Evolutionary conservation across 2,888 invertebrate species (phyloP).

Genomic region (Melitaea athalia): DNA sequence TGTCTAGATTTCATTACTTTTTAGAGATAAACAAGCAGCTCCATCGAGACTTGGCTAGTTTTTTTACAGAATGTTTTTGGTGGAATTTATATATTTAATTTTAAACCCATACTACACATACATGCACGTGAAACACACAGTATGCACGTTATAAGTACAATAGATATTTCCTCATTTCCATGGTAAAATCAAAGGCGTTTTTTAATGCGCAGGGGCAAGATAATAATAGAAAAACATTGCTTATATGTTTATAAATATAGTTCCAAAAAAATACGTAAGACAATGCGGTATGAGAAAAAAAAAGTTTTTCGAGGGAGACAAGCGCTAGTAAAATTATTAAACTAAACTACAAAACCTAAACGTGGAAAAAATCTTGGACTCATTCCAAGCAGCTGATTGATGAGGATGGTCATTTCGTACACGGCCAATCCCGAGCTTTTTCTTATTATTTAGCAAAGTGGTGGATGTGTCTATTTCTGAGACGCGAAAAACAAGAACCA

Average conservation of each 20-base stretch:
- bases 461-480: conserved; percentile 79
- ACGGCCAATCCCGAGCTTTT: conserved; percentile 81
- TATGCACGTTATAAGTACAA: too few relatives aligned
- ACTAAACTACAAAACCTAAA: conserved; percentile 80
- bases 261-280: conserved; percentile 14
- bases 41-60: too few relatives aligned
- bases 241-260: conserved; percentile 3
- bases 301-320: conserved; percentile 54
- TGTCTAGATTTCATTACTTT: too few relatives aligned
- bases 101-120: too few relatives aligned
- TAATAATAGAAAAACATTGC: not conserved
- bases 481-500: conserved; percentile 77
- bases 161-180: too few relatives aligned
- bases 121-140: too few relatives aligned
- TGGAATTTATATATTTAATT: too few relatives aligned
- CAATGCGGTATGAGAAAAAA: conserved; percentile 34
- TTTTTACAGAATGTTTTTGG: too few relatives aligned
- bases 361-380: conserved; percentile 81
- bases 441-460: conserved; percentile 82
- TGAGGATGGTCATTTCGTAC: conserved; percentile 83
- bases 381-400: conserved; percentile 81
- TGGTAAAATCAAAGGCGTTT: conserved; percentile 2
- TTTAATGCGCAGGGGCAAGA: not conserved
- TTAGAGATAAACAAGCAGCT: too few relatives aligned
- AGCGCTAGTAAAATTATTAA: conserved; percentile 71